phyloP scores from a whole-genome alignment of 1,140 invertebrate species.

The Drosophila bipectinata region DNA sequence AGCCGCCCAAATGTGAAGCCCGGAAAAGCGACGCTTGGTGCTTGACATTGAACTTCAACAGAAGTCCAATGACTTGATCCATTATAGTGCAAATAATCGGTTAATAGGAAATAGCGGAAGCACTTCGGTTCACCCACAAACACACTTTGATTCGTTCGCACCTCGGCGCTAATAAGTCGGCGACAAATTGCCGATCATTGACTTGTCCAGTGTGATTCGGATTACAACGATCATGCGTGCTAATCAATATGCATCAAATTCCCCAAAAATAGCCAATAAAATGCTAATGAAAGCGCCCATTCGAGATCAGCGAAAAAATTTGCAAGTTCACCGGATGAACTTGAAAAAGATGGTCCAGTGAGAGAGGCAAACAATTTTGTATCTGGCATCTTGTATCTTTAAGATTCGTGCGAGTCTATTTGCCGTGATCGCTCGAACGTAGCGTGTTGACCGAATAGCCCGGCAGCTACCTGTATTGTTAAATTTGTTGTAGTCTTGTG shows the following conservation, averaged over 20 bases:
- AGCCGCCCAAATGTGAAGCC: slow-evolving; percentile 10
- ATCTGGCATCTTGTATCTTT: slow-evolving; percentile 9
- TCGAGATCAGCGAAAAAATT: slow-evolving; percentile 47
- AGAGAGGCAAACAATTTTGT: slow-evolving; percentile 7
- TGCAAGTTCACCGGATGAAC: slow-evolving; percentile 74
- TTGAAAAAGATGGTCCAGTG: slow-evolving; percentile 54
- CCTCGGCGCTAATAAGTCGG: slow-evolving; percentile 51
- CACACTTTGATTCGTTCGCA: slow-evolving; percentile 56
- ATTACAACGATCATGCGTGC: slow-evolving; percentile 26
- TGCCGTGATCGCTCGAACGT: slow-evolving; percentile 61
- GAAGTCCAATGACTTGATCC: slow-evolving; percentile 41
- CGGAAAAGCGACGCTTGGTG: slow-evolving; percentile 18
- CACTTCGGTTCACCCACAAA: slow-evolving; percentile 33
- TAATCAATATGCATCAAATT: slow-evolving; percentile 55
- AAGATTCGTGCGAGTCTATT: neutral
- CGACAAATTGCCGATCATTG: slow-evolving; percentile 54
- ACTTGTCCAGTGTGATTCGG: slow-evolving; percentile 19
- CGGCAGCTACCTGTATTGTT: slow-evolving; percentile 62
- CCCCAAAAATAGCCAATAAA: slow-evolving; percentile 57
- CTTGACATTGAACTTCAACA: slow-evolving; percentile 70
- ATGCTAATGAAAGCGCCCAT: slow-evolving; percentile 17
- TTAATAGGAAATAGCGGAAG: slow-evolving; percentile 54
- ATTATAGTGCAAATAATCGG: slow-evolving; percentile 11
- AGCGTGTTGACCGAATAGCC: slow-evolving; percentile 51
- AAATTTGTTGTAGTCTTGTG: slow-evolving; percentile 13